These are phyloP conservation scores for Gallinago stenura DNA, from an alignment of 2,797 vertebrate species.

Conservation along the genomic window DNA sequence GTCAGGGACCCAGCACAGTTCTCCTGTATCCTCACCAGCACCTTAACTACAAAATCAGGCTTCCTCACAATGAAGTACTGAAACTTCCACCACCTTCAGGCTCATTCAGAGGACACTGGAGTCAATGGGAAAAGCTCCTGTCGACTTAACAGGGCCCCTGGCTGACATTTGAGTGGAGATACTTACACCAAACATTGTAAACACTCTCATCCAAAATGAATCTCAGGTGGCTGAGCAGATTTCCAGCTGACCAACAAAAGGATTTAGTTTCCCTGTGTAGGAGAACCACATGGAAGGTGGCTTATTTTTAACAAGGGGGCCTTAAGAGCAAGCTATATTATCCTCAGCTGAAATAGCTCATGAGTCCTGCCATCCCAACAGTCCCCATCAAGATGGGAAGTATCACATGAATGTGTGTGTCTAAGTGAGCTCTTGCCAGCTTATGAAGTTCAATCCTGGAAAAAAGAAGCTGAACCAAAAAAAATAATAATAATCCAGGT, in stretches of 20 bases:
- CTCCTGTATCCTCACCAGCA: neutral
- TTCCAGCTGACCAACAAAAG: constrained; percentile 23
- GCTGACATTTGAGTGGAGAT: neutral
- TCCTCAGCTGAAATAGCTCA: neutral
- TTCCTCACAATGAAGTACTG: neutral
- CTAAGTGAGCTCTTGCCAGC: neutral
- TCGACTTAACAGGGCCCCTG: neutral
- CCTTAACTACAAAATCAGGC: constrained; percentile 13
- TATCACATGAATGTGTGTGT: neutral
- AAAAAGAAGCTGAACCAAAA: neutral
- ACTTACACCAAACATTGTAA: neutral
- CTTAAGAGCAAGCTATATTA: neutral
- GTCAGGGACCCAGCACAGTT: neutral
- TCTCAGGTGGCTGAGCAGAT: constrained; percentile 35
- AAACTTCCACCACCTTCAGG: neutral
- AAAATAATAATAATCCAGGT: neutral
- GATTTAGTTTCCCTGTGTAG: constrained; percentile 16
- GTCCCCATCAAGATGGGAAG: neutral
- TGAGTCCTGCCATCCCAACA: neutral
- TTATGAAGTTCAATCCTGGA: neutral
- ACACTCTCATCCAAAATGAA: constrained; percentile 1
- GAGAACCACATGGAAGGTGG: neutral
- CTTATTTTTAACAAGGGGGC: constrained; percentile 26
- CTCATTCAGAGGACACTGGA: constrained; percentile 6
- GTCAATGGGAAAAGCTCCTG: constrained; percentile 34